phyloP scores from a whole-genome alignment of 2,113 vertebrate genomes.

The Syngnathoides biaculeatus region DNA sequence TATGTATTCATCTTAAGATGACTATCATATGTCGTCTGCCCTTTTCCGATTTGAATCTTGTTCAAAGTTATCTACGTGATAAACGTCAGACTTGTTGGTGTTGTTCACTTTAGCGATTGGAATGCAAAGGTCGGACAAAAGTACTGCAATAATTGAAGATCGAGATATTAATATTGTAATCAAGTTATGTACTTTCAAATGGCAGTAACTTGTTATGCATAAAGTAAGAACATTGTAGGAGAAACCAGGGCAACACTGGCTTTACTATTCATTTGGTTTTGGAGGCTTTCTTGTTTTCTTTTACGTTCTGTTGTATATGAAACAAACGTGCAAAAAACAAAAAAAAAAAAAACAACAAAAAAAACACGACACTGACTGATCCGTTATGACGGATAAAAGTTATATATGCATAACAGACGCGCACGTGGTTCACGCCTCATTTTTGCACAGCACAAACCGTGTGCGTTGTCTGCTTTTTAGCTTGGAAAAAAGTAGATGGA shows the following conservation, averaged over 20 bases:
- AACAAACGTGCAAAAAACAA: too few species aligned
- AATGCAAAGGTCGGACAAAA: too few species aligned
- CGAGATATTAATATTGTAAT: too few species aligned
- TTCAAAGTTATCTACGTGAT: too few species aligned
- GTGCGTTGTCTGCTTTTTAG: constrained; percentile 9
- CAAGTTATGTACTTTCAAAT: not conserved
- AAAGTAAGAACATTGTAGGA: not conserved
- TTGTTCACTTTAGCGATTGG: too few species aligned
- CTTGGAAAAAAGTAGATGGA: not conserved
- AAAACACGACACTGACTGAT: constrained; percentile 31
- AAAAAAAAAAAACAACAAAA: too few species aligned
- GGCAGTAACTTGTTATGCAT: not conserved
- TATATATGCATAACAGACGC: constrained; percentile 19
- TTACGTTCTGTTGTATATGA: not conserved
- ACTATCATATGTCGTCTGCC: too few species aligned
- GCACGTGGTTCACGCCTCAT: constrained; percentile 27
- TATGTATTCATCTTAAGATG: too few species aligned
- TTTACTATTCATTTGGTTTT: not conserved
- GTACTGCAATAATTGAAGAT: not conserved
- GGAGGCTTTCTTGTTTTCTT: not conserved
- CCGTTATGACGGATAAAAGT: constrained; percentile 20
- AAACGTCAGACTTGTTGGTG: too few species aligned
- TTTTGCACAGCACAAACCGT: constrained; percentile 31
- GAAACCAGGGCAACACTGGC: not conserved
- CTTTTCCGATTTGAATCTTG: too few species aligned